Conservation (phyloP, 2,888 invertebrate species). For the Megamerina dolium region DNA sequence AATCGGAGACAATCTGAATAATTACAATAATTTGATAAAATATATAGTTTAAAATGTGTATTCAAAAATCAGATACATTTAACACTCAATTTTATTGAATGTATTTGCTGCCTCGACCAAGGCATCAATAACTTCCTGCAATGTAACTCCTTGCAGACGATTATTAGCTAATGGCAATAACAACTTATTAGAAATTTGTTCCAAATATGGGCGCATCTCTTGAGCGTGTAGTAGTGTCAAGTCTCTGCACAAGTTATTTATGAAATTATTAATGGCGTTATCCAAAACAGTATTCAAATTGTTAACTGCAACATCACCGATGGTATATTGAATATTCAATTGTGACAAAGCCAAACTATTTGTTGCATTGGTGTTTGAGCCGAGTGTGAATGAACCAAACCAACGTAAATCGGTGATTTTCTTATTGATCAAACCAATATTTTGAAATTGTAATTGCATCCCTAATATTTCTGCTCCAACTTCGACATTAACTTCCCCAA, state of each 20-base stretch:
- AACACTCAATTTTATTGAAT: conserved; percentile 12
- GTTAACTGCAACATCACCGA: conserved; percentile 24
- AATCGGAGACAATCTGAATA: too few relatives aligned
- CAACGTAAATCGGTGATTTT: conserved; percentile 26
- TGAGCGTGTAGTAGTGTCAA: conserved; percentile 17
- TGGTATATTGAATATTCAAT: conserved; percentile 24
- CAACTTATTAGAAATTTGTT: conserved; percentile 7
- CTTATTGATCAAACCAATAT: conserved; percentile 24
- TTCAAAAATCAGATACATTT: conserved; percentile 2
- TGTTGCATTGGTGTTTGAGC: neutral
- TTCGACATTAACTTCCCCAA: conserved; percentile 23
- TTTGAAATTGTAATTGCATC: conserved; percentile 16
- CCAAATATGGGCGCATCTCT: conserved; percentile 22
- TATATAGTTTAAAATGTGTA: too few relatives aligned
- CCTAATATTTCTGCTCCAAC: conserved; percentile 20
- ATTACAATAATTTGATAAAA: too few relatives aligned
- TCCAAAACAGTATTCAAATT: conserved; percentile 30
- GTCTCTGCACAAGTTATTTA: conserved; percentile 21
- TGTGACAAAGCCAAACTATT: conserved; percentile 26
- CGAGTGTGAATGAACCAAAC: conserved; percentile 24
- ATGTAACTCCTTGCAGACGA: conserved; percentile 10
- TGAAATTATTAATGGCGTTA: conserved; percentile 28
- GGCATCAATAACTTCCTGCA: conserved; percentile 20
- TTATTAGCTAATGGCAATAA: conserved; percentile 21
- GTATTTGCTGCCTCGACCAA: conserved; percentile 2